Evolutionary conservation across 2,888 invertebrate genomes (phyloP).

Genomic region (Drosophila neotestacea): DNA sequence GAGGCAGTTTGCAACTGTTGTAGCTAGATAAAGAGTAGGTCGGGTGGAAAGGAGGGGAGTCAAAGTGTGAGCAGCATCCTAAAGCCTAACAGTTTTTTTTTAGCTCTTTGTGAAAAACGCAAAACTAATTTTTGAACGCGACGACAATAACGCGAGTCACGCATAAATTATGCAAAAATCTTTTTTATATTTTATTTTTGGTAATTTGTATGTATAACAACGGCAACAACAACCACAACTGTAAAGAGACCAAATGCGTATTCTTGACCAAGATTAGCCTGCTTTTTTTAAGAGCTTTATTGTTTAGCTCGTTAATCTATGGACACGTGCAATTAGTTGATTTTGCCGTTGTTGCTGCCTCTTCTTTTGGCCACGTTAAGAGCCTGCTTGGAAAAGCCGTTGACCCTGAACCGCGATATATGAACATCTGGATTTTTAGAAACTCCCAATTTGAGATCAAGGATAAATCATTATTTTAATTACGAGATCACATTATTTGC

Average conservation of each 20-base stretch:
- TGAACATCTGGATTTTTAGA: conserved; percentile 15
- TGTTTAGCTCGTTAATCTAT: conserved; percentile 36
- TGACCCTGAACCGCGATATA: conserved; percentile 50
- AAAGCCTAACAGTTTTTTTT: conserved; percentile 35
- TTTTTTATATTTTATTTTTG: conserved; percentile 17
- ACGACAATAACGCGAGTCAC: conserved; percentile 16
- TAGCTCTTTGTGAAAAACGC: conserved; percentile 26
- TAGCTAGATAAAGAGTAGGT: neutral
- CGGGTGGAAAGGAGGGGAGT: conserved; percentile 2
- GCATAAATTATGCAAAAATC: conserved; percentile 68
- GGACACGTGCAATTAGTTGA: conserved; percentile 45
- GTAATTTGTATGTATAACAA: conserved; percentile 40
- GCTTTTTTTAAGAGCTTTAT: conserved; percentile 24
- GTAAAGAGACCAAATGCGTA: conserved; percentile 25
- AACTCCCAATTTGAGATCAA: conserved; percentile 63
- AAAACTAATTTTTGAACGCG: conserved; percentile 46
- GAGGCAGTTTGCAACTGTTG: conserved; percentile 16
- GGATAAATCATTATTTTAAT: conserved; percentile 48
- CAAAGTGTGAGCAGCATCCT: conserved; percentile 23
- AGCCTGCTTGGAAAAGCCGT: conserved; percentile 52
- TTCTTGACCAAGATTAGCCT: conserved; percentile 55
- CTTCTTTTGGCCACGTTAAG: conserved; percentile 19
- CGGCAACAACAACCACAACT: neutral
- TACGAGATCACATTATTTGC: conserved; percentile 9
- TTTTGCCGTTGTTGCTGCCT: neutral